A percentile compares a stretch with the other conserved stretches of the same genome.
These are phyloP conservation scores for Callinectes sapidus DNA, from an alignment of 2,888 invertebrate species.

Conservation along the genomic window DNA sequence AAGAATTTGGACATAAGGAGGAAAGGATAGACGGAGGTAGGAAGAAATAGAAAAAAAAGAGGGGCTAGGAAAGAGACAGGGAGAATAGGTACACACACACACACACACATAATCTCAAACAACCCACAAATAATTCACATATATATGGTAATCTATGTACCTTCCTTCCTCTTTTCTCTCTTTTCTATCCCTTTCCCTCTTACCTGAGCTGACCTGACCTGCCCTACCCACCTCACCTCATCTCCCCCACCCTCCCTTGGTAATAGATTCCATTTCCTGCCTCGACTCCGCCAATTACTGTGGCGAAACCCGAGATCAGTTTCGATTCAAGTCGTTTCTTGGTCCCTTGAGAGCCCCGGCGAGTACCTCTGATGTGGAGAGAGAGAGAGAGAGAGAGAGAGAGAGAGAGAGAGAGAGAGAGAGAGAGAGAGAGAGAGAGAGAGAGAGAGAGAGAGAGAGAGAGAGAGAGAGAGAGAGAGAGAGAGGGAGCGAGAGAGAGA, in stretches of 20 bases:
- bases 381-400: neutral
- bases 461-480: conserved; percentile 21
- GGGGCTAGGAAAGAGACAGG: neutral
- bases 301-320: neutral
- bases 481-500: conserved; percentile 22
- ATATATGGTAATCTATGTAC: neutral
- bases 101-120: neutral
- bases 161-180: neutral
- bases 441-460: conserved; percentile 19
- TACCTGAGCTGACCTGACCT: neutral
- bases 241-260: neutral
- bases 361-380: neutral
- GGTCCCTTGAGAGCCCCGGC: neutral
- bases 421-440: neutral
- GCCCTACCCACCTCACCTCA: neutral
- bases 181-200: neutral
- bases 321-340: neutral
- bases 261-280: conserved; percentile 27
- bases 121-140: neutral
- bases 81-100: neutral
- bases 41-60: neutral
- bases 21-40: neutral
- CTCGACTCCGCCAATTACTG: conserved; percentile 1
- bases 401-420: neutral
- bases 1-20: neutral